Base-by-base conservation (phyloP, 2,113 vertebrate genomes). In the Lanius collurio region DNA sequence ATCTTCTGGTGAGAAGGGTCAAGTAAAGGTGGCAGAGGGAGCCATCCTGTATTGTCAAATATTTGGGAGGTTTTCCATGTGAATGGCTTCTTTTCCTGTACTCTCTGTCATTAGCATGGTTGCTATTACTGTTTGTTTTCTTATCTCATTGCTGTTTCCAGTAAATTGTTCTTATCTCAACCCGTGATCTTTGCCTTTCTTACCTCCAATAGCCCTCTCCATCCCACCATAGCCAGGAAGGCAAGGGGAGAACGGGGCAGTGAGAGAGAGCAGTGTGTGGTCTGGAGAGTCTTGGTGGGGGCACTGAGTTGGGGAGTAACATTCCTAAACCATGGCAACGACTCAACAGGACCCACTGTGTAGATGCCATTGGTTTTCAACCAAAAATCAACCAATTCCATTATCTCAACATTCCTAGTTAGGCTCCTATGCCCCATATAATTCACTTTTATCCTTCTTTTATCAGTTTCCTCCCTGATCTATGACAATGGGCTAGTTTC, bases 11-110 rank as follows among this genome's bases (percentile, higher is more conserved):
- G 20, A 70, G 15, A 33, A 65, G 7, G 7, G 59, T 24, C 9
- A 12, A 52, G 19, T 28, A 65, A 74, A 44, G 2, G 4, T 28
- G 13, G 9, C 39, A 31, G 33, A 52, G 27, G 42, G 33, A 52
- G 15, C 10, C 59, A 27, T 39, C 44, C 44, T 30, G 41, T 44
- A 28, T 14, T 52, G 53, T 21, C 33, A 52, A 11, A 52, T 17
- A 52, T 0, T 49, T 31, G 17, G 27, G 16, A 49, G 41, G 26
- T 47, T 71, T 71, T 35, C 42, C 0, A 0, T 14, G 23, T 26
- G 19, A 67, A 37, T 10, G 5, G 6, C 27, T 74, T 81, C 15
- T 65, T 59, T 39, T 52, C 28, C 13, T 67, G 33, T 17, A 46
- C 23, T 6, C 15, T 59, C 10, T 74, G 13, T 24, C 44, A 44